A percentile compares a stretch with the other conserved stretches of the same genome.
These are phyloP conservation scores for Acleris sparsana DNA, from an alignment of 2,888 invertebrate species.

Conservation along the genomic window DNA sequence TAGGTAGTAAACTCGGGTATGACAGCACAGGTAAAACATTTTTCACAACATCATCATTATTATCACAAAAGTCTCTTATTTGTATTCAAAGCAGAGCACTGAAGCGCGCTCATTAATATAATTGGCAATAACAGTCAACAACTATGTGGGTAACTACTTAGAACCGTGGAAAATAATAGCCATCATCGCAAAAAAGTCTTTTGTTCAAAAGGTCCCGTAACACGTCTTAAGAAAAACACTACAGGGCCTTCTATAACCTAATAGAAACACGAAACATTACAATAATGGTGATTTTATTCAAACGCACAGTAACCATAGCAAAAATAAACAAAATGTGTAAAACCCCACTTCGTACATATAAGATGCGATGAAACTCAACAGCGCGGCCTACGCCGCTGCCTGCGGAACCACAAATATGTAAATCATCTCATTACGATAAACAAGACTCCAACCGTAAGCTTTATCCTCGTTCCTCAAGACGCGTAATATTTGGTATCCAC, in stretches of 20 bases:
- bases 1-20: background rate
- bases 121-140: conserved; percentile 53
- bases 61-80: conserved; percentile 45
- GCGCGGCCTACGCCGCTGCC: conserved; percentile 37
- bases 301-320: conserved; percentile 21
- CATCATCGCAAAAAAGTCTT: conserved; percentile 21
- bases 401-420: conserved; percentile 63
- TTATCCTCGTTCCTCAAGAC: conserved; percentile 53
- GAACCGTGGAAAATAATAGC: conserved; percentile 22
- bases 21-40: conserved; percentile 21
- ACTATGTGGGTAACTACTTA: conserved; percentile 28
- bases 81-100: conserved; percentile 54
- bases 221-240: conserved; percentile 8
- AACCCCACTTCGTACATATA: conserved; percentile 5
- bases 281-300: conserved; percentile 31
- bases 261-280: conserved; percentile 15
- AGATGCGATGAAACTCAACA: conserved; percentile 17
- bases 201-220: conserved; percentile 29
- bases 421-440: conserved; percentile 65
- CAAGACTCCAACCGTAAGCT: conserved; percentile 51
- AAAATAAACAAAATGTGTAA: conserved; percentile 9
- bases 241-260: conserved; percentile 19
- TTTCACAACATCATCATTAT: conserved; percentile 47
- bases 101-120: conserved; percentile 48
- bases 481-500: conserved; percentile 56